Conservation (phyloP, 2,113 vertebrate species). For the Aythya baeri region DNA sequence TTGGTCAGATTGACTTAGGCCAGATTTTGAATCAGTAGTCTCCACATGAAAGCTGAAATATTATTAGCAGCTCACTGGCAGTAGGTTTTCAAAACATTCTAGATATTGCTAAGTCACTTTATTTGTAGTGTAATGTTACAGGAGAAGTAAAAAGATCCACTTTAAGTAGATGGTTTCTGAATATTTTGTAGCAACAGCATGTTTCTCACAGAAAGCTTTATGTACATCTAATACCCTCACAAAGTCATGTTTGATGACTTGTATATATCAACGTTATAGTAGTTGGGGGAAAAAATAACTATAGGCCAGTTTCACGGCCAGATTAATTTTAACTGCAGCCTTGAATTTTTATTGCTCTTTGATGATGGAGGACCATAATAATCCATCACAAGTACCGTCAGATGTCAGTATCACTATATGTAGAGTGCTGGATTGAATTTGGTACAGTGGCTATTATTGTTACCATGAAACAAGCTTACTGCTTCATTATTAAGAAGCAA, state of each 20-base stretch:
- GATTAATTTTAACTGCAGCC: conserved; percentile 56
- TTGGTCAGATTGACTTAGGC: background rate
- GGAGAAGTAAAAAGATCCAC: background rate
- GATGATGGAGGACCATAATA: conserved; percentile 21
- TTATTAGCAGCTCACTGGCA: background rate
- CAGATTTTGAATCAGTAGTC: background rate
- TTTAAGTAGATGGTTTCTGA: background rate
- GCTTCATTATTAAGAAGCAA: background rate
- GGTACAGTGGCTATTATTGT: background rate
- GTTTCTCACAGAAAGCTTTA: background rate
- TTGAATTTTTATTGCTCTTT: conserved; percentile 51
- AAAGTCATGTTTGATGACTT: background rate
- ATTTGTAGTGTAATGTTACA: background rate
- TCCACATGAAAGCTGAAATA: background rate
- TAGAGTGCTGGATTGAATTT: background rate
- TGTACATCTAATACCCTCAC: background rate
- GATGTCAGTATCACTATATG: background rate
- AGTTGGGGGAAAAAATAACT: background rate
- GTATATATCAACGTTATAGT: background rate
- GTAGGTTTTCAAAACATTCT: background rate
- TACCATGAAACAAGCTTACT: background rate
- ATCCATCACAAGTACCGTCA: conserved; percentile 13
- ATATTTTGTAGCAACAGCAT: background rate
- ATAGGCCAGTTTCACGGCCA: background rate
- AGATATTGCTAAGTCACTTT: background rate